Base-by-base conservation (phyloP, 2,797 vertebrate species). In the Meda fulgida region DNA sequence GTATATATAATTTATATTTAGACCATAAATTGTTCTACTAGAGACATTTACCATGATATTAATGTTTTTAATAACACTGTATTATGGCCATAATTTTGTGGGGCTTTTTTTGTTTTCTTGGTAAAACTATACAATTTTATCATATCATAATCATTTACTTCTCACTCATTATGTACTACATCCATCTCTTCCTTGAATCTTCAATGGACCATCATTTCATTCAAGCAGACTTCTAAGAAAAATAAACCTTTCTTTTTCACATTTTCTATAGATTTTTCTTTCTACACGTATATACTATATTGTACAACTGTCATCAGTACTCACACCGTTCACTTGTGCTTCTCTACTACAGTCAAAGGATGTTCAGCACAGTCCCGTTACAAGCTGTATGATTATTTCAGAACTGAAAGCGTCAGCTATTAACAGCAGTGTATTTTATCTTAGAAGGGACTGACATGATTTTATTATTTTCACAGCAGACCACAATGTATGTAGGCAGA, bases 181-280 rank as follows among this genome's bases (percentile, higher is more conserved):
- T 77, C 80, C 38, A 21, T 23, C 14, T 69, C 14, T 80, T 36
- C 7, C 19, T 63, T 34, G 46, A 38, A n/a, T 36, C 71, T 29
- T 73, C 34, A 40, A 40, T 9, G 31, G 51, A 43, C 5, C 21
- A 78, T 79, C 21, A 70, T 79, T 60, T 79, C 38, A 84, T 71
- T 19, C 76, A 69, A 66, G 72, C 78, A 86, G 60, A 80, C 78
- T 31, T 81, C 63, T 90, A 85, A 53, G 16, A 90, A 90, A 90
- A 90, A 90, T 90, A 90, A 88, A 90, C 83, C 79, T 86, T 81
- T 82, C 31, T 79, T 76, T 58, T 87, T 46, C 70, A 65, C 19
- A 73, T 76, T 46, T 31, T 55, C 65, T 72, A 83, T 38, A 43
- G 34, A 31, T 26, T 34, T 66, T 34, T 82, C 46, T 75, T 13